Conservation (phyloP, 1,140 invertebrate species). For the Microplitis mediator region DNA sequence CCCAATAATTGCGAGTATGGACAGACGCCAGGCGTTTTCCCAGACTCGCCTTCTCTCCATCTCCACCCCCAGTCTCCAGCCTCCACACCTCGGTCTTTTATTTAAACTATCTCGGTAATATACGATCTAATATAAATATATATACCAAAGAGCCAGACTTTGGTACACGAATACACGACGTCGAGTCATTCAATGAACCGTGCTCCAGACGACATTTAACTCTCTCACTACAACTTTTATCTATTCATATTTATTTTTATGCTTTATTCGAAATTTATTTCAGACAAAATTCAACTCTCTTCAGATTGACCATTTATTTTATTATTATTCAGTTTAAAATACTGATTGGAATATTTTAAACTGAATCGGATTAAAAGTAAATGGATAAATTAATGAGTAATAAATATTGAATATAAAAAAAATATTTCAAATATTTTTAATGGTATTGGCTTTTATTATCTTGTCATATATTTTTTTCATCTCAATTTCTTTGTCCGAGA, state of each 20-base stretch:
- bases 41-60: background rate
- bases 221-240: background rate
- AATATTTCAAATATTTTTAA: too few relatives aligned
- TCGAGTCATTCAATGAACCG: background rate
- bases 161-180: background rate
- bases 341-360: too few relatives aligned
- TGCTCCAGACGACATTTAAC: background rate
- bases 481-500: background rate
- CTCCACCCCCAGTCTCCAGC: too few relatives aligned
- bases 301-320: too few relatives aligned
- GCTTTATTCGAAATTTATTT: too few relatives aligned
- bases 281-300: too few relatives aligned
- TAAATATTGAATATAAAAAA: too few relatives aligned
- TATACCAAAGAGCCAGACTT: background rate
- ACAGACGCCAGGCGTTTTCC: conserved; percentile 19
- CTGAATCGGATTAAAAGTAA: too few relatives aligned
- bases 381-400: too few relatives aligned
- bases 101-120: conserved; percentile 19
- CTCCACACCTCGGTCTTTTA: background rate
- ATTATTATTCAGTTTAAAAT: too few relatives aligned
- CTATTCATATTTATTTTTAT: too few relatives aligned
- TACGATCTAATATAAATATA: conserved; percentile 1
- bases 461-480: background rate
- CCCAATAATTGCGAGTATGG: conserved; percentile 23
- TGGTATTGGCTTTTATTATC: background rate